Percentiles rank a stretch among this genome's conserved stretches.
These are phyloP conservation scores for Indicator maculatus DNA, from an alignment of 2,113 vertebrate species.

Conservation along the genomic window DNA sequence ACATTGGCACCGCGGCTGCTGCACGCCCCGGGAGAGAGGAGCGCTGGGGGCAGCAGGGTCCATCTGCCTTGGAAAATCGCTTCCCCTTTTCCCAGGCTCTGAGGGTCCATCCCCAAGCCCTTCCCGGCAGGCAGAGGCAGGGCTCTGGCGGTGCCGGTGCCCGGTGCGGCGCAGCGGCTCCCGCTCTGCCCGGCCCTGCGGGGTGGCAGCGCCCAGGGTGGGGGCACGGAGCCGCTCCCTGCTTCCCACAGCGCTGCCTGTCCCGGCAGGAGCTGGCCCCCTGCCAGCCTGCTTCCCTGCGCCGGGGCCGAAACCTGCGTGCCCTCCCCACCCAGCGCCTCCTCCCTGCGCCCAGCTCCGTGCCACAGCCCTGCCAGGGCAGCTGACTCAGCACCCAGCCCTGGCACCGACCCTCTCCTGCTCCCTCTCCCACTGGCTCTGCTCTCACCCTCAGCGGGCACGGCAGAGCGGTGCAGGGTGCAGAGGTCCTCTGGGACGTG, in stretches of 20 bases:
- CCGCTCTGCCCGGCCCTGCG: constrained; percentile 8
- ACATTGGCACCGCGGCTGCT: background rate
- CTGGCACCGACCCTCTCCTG: background rate
- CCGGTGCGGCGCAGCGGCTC: background rate
- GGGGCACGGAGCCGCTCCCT: constrained; percentile 13
- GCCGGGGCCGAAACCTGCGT: background rate
- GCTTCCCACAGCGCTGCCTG: constrained; percentile 38
- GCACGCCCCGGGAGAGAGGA: accelerated
- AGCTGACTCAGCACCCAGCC: background rate
- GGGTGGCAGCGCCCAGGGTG: constrained; percentile 40
- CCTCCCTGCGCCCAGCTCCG: background rate
- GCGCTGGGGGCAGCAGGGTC: accelerated
- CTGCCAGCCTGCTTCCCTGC: background rate
- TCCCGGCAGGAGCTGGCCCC: background rate
- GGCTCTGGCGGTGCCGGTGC: background rate
- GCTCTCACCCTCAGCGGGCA: accelerated
- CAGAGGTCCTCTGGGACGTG: background rate
- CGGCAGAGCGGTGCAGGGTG: accelerated
- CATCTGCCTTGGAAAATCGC: background rate
- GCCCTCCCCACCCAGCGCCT: background rate
- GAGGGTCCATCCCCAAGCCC: background rate
- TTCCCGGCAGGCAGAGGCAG: background rate
- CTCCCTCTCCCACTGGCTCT: background rate
- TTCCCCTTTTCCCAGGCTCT: background rate
- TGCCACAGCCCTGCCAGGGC: background rate